phyloP scores from a whole-genome alignment of 1,140 invertebrate genomes.

The Euschistus heros region DNA sequence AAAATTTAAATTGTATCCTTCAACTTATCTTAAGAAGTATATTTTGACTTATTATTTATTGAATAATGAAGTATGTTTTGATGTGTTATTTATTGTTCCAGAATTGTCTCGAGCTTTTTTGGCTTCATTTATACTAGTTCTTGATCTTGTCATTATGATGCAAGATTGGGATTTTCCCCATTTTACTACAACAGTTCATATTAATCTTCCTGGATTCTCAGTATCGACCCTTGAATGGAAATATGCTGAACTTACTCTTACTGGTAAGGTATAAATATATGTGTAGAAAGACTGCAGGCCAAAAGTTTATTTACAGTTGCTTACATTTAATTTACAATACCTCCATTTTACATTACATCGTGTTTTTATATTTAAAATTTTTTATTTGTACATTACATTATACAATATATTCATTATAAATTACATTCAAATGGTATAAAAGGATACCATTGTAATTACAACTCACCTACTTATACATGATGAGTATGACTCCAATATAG shows the following conservation, averaged over 20 bases:
- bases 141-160: conserved; percentile 47
- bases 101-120: conserved; percentile 44
- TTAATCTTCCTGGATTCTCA: conserved; percentile 45
- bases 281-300: no score
- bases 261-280: conserved; percentile 30
- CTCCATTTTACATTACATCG: background rate
- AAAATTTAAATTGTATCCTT: no score
- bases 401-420: no score
- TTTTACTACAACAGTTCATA: conserved; percentile 44
- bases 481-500: no score
- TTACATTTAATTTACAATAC: background rate
- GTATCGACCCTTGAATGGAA: conserved; percentile 38
- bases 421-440: no score
- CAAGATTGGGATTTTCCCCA: conserved; percentile 52
- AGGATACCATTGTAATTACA: no score
- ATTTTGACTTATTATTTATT: no score
- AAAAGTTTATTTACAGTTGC: background rate
- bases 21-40: no score
- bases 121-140: conserved; percentile 46
- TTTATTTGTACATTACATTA: no score
- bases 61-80: no score
- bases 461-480: no score
- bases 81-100: conserved; percentile 21
- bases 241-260: conserved; percentile 33
- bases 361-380: no score